A percentile compares a stretch with the other conserved stretches of the same genome.
Conservation (phyloP, 1,140 invertebrate genomes). For the Ips nitidus region DNA sequence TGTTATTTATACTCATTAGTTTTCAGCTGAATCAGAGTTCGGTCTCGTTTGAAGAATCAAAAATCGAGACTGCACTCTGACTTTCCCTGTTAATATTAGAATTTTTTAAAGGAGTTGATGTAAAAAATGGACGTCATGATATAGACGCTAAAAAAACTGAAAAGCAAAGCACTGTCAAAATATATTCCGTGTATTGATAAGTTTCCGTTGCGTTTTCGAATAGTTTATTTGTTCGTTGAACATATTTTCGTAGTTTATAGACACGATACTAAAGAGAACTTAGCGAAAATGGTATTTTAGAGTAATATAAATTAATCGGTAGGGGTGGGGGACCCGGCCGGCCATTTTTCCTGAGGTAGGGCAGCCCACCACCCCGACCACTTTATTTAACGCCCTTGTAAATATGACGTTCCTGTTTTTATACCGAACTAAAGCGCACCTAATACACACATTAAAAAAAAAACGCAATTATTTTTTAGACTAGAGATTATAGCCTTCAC, state of each 20-base stretch:
- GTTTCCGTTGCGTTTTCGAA: constrained; percentile 21
- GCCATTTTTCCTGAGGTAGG: not conserved
- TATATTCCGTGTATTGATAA: constrained; percentile 9
- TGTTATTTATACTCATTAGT: too few species aligned
- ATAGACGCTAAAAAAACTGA: not conserved
- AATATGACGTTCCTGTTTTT: constrained; percentile 48
- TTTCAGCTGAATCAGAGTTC: not conserved
- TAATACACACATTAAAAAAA: constrained; percentile 36
- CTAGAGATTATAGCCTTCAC: constrained; percentile 14
- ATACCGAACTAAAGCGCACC: constrained; percentile 43
- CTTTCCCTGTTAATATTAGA: not conserved
- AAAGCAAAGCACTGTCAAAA: constrained; percentile 21
- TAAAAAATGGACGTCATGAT: too few species aligned
- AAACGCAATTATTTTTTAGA: constrained; percentile 44
- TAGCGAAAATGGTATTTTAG: constrained; percentile 25
- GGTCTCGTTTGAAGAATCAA: not conserved
- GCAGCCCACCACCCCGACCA: not conserved
- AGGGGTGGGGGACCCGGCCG: too few species aligned
- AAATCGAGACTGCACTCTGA: not conserved
- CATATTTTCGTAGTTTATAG: constrained; percentile 36
- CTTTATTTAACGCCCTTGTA: constrained; percentile 31
- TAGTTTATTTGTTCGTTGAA: constrained; percentile 26
- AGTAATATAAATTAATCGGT: not conserved
- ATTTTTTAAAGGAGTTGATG: too few species aligned
- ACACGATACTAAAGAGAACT: constrained; percentile 18